Conservation (phyloP, 1,140 invertebrate genomes). For the Pseudomyrmex cubaensis region DNA sequence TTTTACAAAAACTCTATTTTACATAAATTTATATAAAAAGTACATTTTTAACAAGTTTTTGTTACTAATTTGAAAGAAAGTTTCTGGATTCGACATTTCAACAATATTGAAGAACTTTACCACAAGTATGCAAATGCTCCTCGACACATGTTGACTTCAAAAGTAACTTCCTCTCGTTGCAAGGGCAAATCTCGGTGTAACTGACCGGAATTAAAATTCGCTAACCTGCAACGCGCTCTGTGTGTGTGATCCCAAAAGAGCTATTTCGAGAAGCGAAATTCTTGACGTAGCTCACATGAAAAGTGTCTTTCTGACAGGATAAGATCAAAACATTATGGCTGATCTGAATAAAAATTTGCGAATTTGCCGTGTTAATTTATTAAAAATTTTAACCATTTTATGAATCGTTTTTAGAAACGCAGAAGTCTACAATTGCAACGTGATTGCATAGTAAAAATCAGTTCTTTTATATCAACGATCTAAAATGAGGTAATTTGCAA, state of each 20-base stretch:
- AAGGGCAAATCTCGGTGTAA: constrained; percentile 38
- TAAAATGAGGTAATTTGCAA: constrained; percentile 45
- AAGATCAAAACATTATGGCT: constrained; percentile 32
- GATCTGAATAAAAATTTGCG: constrained; percentile 49
- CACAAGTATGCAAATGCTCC: constrained; percentile 34
- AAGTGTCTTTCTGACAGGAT: constrained; percentile 17
- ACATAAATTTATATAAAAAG: not conserved
- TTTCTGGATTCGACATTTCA: constrained; percentile 1
- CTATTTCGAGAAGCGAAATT: constrained; percentile 39
- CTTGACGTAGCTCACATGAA: constrained; percentile 30
- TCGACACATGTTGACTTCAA: constrained; percentile 29
- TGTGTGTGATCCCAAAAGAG: constrained; percentile 15
- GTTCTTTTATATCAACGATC: not conserved
- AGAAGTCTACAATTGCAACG: constrained; percentile 6
- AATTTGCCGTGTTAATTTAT: not conserved
- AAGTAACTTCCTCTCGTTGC: constrained; percentile 42
- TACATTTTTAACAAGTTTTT: not conserved
- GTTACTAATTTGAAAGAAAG: constrained; percentile 18
- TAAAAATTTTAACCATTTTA: constrained; percentile 19
- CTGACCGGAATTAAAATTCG: constrained; percentile 54
- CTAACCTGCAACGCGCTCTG: constrained; percentile 24
- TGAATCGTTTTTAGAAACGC: not conserved
- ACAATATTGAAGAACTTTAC: constrained; percentile 15
- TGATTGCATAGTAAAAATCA: not conserved
- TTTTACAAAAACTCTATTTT: not conserved